A percentile compares a stretch with the other conserved stretches of the same genome.
Evolutionary conservation across 2,113 vertebrate genomes (phyloP).

Genomic region (Elgaria multicarinata): DNA sequence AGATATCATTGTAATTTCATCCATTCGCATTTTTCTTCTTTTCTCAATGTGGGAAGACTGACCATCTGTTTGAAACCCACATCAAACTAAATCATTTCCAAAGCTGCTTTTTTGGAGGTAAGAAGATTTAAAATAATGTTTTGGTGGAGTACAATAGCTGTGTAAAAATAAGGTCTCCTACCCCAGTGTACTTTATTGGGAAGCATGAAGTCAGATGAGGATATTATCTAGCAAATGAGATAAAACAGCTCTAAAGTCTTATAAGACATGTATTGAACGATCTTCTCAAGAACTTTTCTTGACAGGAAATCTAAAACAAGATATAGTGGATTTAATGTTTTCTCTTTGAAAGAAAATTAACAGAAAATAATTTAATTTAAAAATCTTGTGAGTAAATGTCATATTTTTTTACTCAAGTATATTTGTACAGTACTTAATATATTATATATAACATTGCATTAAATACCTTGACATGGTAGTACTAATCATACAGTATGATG

Average conservation of each 20-base stretch:
- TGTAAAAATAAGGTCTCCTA: not conserved
- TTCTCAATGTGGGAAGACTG: conserved; percentile 78
- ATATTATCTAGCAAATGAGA: not conserved
- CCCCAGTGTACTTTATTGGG: not conserved
- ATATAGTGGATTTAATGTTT: not conserved
- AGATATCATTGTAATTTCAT: conserved; percentile 78
- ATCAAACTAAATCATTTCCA: conserved; percentile 67
- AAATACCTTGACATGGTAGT: not conserved
- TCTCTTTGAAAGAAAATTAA: not conserved
- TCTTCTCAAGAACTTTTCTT: not conserved
- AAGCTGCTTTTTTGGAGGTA: conserved; percentile 75
- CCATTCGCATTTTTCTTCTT: conserved; percentile 79
- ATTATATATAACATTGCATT: accelerated
- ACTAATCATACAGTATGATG: accelerated
- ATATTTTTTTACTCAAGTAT: not conserved
- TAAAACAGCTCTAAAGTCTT: conserved; percentile 26
- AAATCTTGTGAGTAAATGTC: not conserved
- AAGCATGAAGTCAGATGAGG: accelerated
- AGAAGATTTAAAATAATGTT: conserved; percentile 64
- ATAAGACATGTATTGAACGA: conserved; percentile 37
- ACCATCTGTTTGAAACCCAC: conserved; percentile 77
- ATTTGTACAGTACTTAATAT: accelerated
- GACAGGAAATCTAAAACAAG: conserved; percentile 3
- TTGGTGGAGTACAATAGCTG: conserved; percentile 46
- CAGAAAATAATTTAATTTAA: not conserved